phyloP scores from a whole-genome alignment of 2,797 vertebrate genomes.

The Dermochelys coriacea region DNA sequence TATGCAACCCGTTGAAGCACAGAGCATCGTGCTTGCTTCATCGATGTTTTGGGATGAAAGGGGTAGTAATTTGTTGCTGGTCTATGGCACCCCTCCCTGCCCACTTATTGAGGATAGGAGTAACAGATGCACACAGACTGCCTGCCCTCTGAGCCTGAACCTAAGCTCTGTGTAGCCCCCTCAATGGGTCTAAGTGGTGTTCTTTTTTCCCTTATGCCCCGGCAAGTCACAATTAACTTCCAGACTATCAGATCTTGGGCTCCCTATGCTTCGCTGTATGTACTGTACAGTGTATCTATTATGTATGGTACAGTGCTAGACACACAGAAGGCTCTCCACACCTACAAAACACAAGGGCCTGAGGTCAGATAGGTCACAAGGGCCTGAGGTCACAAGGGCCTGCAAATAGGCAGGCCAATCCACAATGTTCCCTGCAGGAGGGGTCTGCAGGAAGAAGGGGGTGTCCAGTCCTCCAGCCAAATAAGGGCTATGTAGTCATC shows the following conservation, averaged over 20 bases:
- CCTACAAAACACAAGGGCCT: not conserved
- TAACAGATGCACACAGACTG: not conserved
- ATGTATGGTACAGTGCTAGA: not conserved
- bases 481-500: not conserved
- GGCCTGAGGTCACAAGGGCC: not conserved
- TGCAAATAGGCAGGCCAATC: not conserved
- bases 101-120: not conserved
- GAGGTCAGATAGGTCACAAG: not conserved
- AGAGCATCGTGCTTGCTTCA: not conserved
- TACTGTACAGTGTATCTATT: not conserved
- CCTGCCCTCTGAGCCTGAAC: not conserved
- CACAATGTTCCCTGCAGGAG: not conserved
- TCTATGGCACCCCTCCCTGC: not conserved
- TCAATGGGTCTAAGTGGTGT: not conserved
- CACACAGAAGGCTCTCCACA: not conserved
- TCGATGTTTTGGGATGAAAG: not conserved
- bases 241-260: not conserved
- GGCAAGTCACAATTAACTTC: not conserved
- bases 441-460: not conserved
- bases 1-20: not conserved
- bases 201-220: not conserved
- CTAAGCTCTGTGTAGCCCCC: not conserved
- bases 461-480: not conserved
- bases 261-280: not conserved
- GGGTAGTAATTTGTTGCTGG: not conserved